Base-by-base conservation (phyloP, 2,113 vertebrate genomes). In the Maylandia zebra region DNA sequence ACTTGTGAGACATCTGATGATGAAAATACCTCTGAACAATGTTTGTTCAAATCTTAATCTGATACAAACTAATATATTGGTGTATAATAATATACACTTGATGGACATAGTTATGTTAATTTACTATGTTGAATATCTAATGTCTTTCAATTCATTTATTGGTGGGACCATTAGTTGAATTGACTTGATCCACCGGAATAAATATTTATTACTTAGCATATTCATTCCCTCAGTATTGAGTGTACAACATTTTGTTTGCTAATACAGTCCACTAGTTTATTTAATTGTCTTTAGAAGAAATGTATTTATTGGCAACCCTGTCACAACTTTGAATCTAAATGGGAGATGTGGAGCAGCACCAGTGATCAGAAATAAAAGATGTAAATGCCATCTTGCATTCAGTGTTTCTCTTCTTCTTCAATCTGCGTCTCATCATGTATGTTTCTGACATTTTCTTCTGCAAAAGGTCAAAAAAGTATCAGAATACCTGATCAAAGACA, bases 351-450 rank as follows among this genome's bases (percentile, higher is more conserved):
- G 34, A 10, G 8, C 22, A 45, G 1, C 38, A 10, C 13, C 22
- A 16, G 22, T 71, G 8, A 27, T 16, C 38, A 45, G 66, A 74
- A 74, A 45, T 74, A 74, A 74, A 74, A 24, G 22, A 1, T 10
- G 2, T 3, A 74, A 74, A 45, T 45, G 13, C 13, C 66, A 27
- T 45, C 2, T 45, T 45, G 22, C 66, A 43, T 43, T 71, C 8
- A 45, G 22, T 74, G 66, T 27, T 45, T 27, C 5, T 69, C 34
- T 69, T 71, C 38, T 74, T n/a, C 34, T 66, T 66, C 61, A 66
- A n/a, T 8, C 34, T 66, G 61, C 6, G 0, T 66, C 34, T 66
- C 19, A 38, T 22, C 19, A n/a, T 38, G 61, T 0, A 66, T 38
- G 61, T 38, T n/a, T 66, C 61, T 66, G 61, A 66, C 61, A 66